A percentile compares a stretch with the other conserved stretches of the same genome.
Conservation (phyloP, 2,113 vertebrate genomes). For the Oplegnathus fasciatus region DNA sequence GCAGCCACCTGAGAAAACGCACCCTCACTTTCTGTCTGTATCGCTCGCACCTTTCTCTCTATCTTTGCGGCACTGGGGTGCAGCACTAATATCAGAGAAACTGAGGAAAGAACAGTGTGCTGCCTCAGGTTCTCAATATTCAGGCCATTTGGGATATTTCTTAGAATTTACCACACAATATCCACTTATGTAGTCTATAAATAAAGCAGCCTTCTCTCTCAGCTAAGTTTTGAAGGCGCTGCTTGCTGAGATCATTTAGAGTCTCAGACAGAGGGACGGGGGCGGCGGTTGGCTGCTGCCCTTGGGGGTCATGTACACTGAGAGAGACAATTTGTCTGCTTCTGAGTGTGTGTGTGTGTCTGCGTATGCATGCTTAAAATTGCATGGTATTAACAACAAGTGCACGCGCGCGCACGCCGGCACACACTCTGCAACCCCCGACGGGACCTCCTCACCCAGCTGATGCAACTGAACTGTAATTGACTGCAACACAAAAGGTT, state of each 20-base stretch:
- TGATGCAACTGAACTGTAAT: conserved; percentile 84
- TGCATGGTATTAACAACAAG: conserved; percentile 70
- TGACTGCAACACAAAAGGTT: conserved; percentile 82
- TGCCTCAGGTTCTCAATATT: conserved; percentile 59
- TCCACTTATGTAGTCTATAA: conserved; percentile 73
- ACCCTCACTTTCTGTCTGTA: neutral
- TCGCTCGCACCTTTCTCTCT: neutral
- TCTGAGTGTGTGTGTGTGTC: conserved; percentile 37
- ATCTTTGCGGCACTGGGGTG: conserved; percentile 40
- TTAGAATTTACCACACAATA: conserved; percentile 70
- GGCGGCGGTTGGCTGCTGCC: conserved; percentile 71
- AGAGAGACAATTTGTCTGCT: conserved; percentile 70
- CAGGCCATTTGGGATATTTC: conserved; percentile 67
- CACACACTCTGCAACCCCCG: conserved; percentile 64
- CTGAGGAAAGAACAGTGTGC: conserved; percentile 25
- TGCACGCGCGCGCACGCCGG: conserved; percentile 9
- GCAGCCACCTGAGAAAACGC: conserved; percentile 31
- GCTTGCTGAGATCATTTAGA: conserved; percentile 75
- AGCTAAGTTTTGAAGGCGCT: conserved; percentile 64
- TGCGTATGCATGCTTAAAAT: conserved; percentile 68
- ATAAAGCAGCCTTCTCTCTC: conserved; percentile 65
- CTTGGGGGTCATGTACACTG: conserved; percentile 70
- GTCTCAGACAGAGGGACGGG: conserved; percentile 72
- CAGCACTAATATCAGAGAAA: conserved; percentile 38
- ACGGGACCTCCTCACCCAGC: conserved; percentile 74